Evolutionary conservation across 2,113 vertebrate genomes (phyloP).

Genomic region (Dunckerocampus dactyliophorus): DNA sequence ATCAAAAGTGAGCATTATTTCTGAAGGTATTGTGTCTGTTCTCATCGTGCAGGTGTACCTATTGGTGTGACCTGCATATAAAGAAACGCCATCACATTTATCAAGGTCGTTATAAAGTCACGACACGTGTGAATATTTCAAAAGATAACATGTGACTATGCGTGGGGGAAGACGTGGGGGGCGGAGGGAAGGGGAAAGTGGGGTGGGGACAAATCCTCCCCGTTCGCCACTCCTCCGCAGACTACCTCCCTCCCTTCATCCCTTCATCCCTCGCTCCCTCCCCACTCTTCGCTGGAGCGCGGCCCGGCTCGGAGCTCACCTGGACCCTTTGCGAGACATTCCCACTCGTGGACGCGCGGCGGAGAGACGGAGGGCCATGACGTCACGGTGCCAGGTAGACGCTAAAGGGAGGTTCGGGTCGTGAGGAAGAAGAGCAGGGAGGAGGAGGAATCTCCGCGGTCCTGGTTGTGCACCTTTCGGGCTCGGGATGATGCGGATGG

Average conservation of each 20-base stretch:
- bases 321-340: neutral
- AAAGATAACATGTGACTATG: slow-evolving; percentile 37
- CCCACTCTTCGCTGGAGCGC: slow-evolving; percentile 53
- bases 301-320: slow-evolving; percentile 39
- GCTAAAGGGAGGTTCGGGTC: slow-evolving; percentile 40
- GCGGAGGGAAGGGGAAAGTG: slow-evolving; percentile 9
- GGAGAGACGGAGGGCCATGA: slow-evolving; percentile 29
- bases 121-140: slow-evolving; percentile 8
- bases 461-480: slow-evolving; percentile 59
- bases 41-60: neutral
- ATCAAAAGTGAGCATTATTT: too few species aligned
- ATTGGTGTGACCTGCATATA: neutral
- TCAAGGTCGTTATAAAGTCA: neutral
- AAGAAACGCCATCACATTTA: too few species aligned
- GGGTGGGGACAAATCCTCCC: slow-evolving; percentile 1
- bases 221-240: slow-evolving; percentile 26
- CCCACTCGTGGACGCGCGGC: neutral
- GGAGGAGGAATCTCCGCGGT: slow-evolving; percentile 33
- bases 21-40: too few species aligned
- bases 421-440: slow-evolving; percentile 34
- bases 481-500: slow-evolving; percentile 42
- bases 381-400: slow-evolving; percentile 56
- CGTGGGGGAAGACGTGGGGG: slow-evolving; percentile 30
- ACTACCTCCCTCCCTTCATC: slow-evolving; percentile 1
- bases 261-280: slow-evolving; percentile 1